Base-by-base conservation (phyloP, 2,888 invertebrate species). In the Ganaspis brasiliensis region DNA sequence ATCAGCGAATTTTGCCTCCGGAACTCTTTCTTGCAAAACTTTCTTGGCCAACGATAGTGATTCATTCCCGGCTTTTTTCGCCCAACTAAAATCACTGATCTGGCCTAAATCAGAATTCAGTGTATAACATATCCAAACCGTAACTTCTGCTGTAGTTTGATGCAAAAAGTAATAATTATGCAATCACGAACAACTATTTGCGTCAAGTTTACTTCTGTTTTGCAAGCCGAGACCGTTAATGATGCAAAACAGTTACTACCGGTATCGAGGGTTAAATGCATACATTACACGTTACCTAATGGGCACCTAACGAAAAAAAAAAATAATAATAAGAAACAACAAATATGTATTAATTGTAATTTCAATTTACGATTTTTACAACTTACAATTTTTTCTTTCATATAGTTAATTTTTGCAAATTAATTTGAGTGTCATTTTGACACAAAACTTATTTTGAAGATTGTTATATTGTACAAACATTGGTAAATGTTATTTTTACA, bases 21-120 rank as follows among this genome's bases (percentile, higher is more conserved):
- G 26, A 49, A 67, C 21, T 40, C n/a, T 67, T 67, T n/a, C 40
- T 40, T n/a, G 16, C 24, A 21, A 67, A 67, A 40, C 40, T 67
- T 67, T 67, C 45, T 67, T 67, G 40, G 40, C 63, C 63, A 45
- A 9, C 6, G 4, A 67, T 21, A 24, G 26, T 49, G 26, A 67
- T 67, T 45, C 0, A 49, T 45, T 49, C 26, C 8, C 8, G 19
- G 9, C 45, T 26, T 45, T 45, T 49, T 67, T 24, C 45, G 21
- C 40, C 0, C 45, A 49, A 16, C n/a, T 1, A 12, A 45, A 24
- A 67, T 61, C 0, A 35, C 61, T 12, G 19, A 37, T 61, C 31
- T 61, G 40, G 10, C 40, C 8, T 12, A 9, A 8, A 40, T 40
- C 12, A 40, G 2, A 12, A 10, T 40, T 8, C 12, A 12, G 2